These are phyloP conservation scores for Nothobranchius furzeri DNA, from an alignment of 2,113 vertebrate species.

Conservation along the genomic window DNA sequence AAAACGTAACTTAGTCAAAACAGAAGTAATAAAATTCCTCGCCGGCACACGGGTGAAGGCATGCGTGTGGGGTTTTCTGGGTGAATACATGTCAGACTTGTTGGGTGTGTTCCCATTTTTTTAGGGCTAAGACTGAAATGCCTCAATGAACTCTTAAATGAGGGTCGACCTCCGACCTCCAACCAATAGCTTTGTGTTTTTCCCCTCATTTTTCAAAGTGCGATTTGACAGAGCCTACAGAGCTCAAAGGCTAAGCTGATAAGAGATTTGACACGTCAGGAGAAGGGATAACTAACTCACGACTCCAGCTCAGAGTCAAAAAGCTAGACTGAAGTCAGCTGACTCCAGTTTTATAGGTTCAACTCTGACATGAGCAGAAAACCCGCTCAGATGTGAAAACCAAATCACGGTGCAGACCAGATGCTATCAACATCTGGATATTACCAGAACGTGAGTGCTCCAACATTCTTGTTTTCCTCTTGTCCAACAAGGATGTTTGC, in stretches of 20 bases:
- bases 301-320: too few species aligned
- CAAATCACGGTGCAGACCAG: too few species aligned
- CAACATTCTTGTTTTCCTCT: too few species aligned
- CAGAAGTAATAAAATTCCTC: slow-evolving; percentile 31
- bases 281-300: too few species aligned
- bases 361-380: too few species aligned
- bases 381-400: too few species aligned
- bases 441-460: too few species aligned
- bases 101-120: slow-evolving; percentile 23
- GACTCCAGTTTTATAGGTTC: too few species aligned
- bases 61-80: slow-evolving; percentile 38
- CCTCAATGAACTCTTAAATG: slow-evolving; percentile 56
- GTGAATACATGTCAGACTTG: slow-evolving; percentile 36
- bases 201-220: slow-evolving; percentile 7
- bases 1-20: not conserved
- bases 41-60: slow-evolving; percentile 30
- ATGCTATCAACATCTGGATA: too few species aligned
- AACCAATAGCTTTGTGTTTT: slow-evolving; percentile 30
- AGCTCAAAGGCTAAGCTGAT: slow-evolving; percentile 4
- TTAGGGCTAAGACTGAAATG: slow-evolving; percentile 37
- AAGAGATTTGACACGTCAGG: slow-evolving; percentile 11
- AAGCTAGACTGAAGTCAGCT: too few species aligned
- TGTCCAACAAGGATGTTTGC: too few species aligned
- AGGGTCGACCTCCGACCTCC: slow-evolving; percentile 51
- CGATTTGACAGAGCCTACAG: slow-evolving; percentile 34